A percentile compares a stretch with the other conserved stretches of the same genome.
Evolutionary conservation across 2,797 vertebrate genomes (phyloP).

Genomic region (Schizothorax lantsangensis): DNA sequence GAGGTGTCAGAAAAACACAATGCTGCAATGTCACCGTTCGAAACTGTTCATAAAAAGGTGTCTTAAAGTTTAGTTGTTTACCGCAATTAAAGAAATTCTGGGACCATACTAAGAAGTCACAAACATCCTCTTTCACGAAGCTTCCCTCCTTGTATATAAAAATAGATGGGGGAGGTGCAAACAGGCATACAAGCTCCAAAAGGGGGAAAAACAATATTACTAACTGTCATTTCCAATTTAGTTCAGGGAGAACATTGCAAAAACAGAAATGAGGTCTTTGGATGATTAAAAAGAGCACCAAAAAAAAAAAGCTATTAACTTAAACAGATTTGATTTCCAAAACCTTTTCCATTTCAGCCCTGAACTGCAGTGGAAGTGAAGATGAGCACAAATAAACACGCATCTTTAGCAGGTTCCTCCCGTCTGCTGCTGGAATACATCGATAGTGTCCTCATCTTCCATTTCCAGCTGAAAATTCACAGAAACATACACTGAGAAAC

Average conservation of each 20-base stretch:
- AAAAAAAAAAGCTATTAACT: background rate
- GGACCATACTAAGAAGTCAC: constrained; percentile 9
- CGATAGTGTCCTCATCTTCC: constrained; percentile 93
- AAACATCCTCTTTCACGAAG: constrained; percentile 34
- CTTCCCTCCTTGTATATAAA: constrained; percentile 20
- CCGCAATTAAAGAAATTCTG: constrained; percentile 12
- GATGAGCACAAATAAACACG: background rate
- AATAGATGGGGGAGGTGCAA: constrained; percentile 19
- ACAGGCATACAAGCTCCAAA: constrained; percentile 30
- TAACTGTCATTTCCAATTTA: constrained; percentile 4
- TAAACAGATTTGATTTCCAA: constrained; percentile 30
- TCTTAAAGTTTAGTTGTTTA: constrained; percentile 16
- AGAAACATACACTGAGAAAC: background rate
- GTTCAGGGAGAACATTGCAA: constrained; percentile 29
- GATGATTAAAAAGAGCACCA: background rate
- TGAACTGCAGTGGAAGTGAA: constrained; percentile 17
- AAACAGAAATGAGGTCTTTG: constrained; percentile 26
- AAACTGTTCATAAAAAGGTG: background rate
- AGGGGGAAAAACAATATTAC: background rate
- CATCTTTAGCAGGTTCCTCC: constrained; percentile 78
- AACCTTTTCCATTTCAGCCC: constrained; percentile 14
- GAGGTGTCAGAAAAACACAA: constrained; percentile 26
- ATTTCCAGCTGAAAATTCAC: constrained; percentile 86
- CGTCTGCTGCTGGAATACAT: constrained; percentile 95
- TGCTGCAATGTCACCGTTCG: background rate